Percentiles rank a stretch among this genome's conserved stretches.
Evolutionary conservation across 2,888 invertebrate species (phyloP).

Genomic region (Pseudococcus longispinus): DNA sequence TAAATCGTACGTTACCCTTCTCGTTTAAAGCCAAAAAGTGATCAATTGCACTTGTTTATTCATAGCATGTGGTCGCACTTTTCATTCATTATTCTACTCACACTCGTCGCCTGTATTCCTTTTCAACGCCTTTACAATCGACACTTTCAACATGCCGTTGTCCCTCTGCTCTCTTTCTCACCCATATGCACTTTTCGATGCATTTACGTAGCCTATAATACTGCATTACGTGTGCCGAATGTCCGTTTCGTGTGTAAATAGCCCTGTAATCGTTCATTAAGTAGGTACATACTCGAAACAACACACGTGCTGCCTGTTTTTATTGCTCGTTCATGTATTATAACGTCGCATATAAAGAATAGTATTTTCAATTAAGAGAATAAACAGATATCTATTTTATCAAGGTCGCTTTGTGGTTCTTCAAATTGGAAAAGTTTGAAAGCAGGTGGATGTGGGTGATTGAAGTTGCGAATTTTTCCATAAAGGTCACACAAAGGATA

Average conservation of each 20-base stretch:
- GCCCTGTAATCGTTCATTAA: not conserved
- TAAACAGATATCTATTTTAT: too few relatives aligned
- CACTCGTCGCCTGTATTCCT: not conserved
- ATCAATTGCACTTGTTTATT: slow-evolving; percentile 52
- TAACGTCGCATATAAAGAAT: too few relatives aligned
- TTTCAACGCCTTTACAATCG: slow-evolving; percentile 26
- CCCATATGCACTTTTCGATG: not conserved
- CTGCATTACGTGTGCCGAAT: not conserved
- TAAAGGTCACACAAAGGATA: too few relatives aligned
- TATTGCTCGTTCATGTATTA: not conserved
- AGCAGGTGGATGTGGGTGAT: too few relatives aligned
- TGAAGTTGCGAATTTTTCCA: too few relatives aligned
- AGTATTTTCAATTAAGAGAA: too few relatives aligned
- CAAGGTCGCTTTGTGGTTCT: too few relatives aligned
- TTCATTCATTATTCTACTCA: slow-evolving; percentile 21
- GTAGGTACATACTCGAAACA: not conserved
- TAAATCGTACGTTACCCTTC: slow-evolving; percentile 28
- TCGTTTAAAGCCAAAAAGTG: slow-evolving; percentile 50
- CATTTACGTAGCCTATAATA: not conserved
- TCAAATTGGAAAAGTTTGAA: too few relatives aligned
- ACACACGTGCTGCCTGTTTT: not conserved
- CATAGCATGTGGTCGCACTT: slow-evolving; percentile 56
- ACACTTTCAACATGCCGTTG: not conserved
- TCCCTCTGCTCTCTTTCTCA: not conserved
- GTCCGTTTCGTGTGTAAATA: not conserved